A percentile compares a stretch with the other conserved stretches of the same genome.
These are phyloP conservation scores for Tridacna gigas DNA, from an alignment of 2,888 invertebrate genomes.

Conservation along the genomic window DNA sequence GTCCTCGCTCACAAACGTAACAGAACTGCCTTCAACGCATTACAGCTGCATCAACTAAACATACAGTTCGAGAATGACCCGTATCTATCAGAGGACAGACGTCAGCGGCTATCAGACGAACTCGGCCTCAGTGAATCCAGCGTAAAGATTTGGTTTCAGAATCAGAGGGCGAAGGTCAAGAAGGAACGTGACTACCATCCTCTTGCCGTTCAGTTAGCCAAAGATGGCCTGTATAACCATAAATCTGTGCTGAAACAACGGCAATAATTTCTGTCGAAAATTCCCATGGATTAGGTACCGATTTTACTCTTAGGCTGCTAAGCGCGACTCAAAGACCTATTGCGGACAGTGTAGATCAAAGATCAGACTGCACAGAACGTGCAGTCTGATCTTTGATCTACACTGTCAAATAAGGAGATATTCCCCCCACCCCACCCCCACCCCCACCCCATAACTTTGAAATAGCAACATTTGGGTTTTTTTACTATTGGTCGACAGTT, in stretches of 20 bases:
- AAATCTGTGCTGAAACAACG: constrained; percentile 43
- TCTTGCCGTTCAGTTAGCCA: constrained; percentile 95
- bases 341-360: no score
- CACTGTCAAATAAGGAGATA: no score
- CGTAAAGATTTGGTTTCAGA: constrained; percentile 98
- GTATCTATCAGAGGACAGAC: constrained; percentile 94
- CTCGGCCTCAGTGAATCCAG: constrained; percentile 97
- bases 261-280: no score
- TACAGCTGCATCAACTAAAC: constrained; percentile 93
- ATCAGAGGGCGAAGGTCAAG: constrained; percentile 98
- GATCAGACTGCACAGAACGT: no score
- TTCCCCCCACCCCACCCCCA: no score
- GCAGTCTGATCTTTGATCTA: no score
- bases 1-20: constrained; percentile 86
- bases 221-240: constrained; percentile 97
- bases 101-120: constrained; percentile 95
- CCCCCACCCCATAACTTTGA: no score
- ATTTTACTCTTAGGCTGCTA: no score
- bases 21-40: constrained; percentile 96
- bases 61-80: constrained; percentile 91
- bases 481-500: no score
- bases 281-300: no score
- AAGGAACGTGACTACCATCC: constrained; percentile 91
- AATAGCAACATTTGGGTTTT: no score
- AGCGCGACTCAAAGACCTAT: no score